Base-by-base conservation (phyloP, 2,113 vertebrate species). In the Catagonus wagneri region DNA sequence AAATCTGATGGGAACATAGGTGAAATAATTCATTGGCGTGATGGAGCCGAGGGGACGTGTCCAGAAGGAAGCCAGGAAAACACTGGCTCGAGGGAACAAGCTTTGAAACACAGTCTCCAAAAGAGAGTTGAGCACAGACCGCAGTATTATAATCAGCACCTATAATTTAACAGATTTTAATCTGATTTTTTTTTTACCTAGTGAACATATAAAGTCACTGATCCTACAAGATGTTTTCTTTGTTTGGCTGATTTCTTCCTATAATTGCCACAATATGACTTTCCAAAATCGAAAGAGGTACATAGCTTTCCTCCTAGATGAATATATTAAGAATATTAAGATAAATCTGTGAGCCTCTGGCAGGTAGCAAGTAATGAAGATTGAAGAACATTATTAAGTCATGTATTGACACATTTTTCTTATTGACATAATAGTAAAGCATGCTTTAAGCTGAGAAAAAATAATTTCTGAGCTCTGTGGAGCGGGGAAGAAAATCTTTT, bases 41-140 rank as follows among this genome's bases (percentile, higher is more conserved):
- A 25, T 17, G 52, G 61, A 15, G 3, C 17, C 13, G 9, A 3
- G 27, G n/a, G 1, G 1, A 2, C 1, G 0, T 1, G 5, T 7
- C 11, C 27, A 58, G 0, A 4, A 1, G 8, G 22, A 72, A n/a
- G 8, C 6, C 54, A 22, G 20, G 23, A 10, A 44, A n/a, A 32
- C 5, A 13, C 23, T 3, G 19, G 7, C 2, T 6, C 1, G 2
- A 50, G n/a, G 65, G 4, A 23, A 7, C 1, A 58, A 11, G 4
- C 25, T 39, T 13, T 22, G 2, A 32, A 52, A 39, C 0, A 2
- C 15, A 14, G 2, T 15, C 14, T 36, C 27, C 61, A 58, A 13
- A 36, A 1, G 10, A 71, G 54, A 22, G 9, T 14, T 27, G 16
- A 78, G 36, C 14, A 1, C 17, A 29, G 16, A 32, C 16, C 14